Percentiles rank a stretch among this genome's conserved stretches.
phyloP scores from a whole-genome alignment of 2,113 vertebrate genomes.

The Cyanoderma ruficeps region DNA sequence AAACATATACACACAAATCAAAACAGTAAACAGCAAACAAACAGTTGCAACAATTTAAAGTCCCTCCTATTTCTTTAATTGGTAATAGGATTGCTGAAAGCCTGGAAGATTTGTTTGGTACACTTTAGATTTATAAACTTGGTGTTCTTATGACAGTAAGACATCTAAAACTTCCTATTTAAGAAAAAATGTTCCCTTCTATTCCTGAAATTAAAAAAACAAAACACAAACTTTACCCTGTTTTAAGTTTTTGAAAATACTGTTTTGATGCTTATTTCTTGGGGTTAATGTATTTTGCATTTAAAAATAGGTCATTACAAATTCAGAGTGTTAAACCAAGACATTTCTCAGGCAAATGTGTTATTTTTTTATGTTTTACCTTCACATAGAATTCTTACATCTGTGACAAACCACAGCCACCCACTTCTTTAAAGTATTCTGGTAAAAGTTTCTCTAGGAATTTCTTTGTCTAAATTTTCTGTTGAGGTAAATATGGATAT shows the following conservation, averaged over 20 bases:
- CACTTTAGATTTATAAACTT: not conserved
- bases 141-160: not conserved
- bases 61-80: not conserved
- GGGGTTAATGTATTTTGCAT: not conserved
- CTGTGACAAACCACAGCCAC: not conserved
- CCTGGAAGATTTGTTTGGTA: not conserved
- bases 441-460: not conserved
- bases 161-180: not conserved
- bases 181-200: not conserved
- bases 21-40: conserved; percentile 25
- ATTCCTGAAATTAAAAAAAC: not conserved
- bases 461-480: not conserved
- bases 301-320: not conserved
- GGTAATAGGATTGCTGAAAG: not conserved
- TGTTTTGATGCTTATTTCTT: not conserved
- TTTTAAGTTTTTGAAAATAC: not conserved
- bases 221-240: not conserved
- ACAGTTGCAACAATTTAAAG: not conserved
- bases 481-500: not conserved
- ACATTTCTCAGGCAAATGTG: not conserved
- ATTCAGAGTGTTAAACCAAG: not conserved
- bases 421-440: not conserved
- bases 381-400: not conserved
- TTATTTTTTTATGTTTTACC: not conserved
- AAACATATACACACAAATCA: not conserved